Evolutionary conservation across 2,113 vertebrate genomes (phyloP), one percentile per base, ranked within the genome.

Genomic region (Lonchura striata): DNA sequence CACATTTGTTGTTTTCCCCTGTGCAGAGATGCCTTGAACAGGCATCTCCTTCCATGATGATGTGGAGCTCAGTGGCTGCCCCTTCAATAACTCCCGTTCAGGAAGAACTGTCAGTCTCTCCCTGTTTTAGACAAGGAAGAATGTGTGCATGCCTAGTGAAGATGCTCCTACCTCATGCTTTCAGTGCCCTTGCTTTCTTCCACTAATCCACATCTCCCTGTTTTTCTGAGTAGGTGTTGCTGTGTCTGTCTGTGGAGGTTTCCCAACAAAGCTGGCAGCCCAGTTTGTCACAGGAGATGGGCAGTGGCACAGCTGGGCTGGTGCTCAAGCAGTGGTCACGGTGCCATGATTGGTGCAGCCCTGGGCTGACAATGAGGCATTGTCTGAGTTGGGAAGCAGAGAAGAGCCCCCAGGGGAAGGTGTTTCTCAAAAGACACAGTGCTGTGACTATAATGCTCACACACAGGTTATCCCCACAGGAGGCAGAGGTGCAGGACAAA

Each of bases 141-240:
- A 49, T 81, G 52, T 57, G 70, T 86, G 39, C 42, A 22, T 60
- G 79, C 47, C 70, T 70, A 42, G 61, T 37, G 60, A 86, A 70
- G 57, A 42, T 71, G 52, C 28, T 83, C 37, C 82, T 81, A 47
- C 56, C 54, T 27, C 63, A 42, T 25, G 31, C 68, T 95, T 86
- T 71, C 68, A 47, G 33, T 74, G 33, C 25, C 56, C 39, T 76
- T 86, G 54, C 68, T 90, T 81, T 77, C 60, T 81, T 92, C 85
- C 77, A 93, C 90, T 97, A 96, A 97, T 54, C 75, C 52, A 52
- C 68, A 22, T 94, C 71, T 83, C 63, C 79, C 39, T 86, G 79
- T 88, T 75, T 90, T 78, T 92, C 82, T 90, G 95, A 71, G 88
- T 93, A 92, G 75, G 22, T 96, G 94, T 74, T 83, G 85, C 69